These are phyloP conservation scores for Bos taurus DNA, from an alignment of 2,113 vertebrate species.

Conservation along the genomic window DNA sequence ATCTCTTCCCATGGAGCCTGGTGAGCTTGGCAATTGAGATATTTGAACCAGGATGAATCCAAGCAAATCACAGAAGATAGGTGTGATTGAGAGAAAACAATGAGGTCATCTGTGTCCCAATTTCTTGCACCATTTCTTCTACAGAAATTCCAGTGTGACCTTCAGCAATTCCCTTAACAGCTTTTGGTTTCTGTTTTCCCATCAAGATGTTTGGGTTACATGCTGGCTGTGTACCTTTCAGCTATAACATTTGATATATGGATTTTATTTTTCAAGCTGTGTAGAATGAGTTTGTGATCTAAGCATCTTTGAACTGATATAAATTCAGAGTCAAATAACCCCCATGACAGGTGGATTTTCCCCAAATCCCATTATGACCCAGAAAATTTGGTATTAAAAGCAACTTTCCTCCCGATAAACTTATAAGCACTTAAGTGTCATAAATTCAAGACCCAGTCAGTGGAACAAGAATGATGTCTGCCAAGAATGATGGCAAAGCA, in stretches of 20 bases:
- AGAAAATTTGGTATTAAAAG: constrained; percentile 33
- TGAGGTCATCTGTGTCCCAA: not conserved
- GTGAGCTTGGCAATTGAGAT: not conserved
- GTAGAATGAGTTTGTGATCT: constrained; percentile 46
- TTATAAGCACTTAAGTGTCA: not conserved
- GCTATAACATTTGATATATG: constrained; percentile 25
- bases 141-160: not conserved
- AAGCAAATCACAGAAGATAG: not conserved
- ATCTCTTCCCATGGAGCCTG: not conserved
- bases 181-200: not conserved
- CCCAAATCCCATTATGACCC: not conserved
- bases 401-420: constrained; percentile 8
- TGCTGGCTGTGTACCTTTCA: not conserved
- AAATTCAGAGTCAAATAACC: constrained; percentile 45
- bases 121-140: not conserved
- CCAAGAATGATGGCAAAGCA: not conserved
- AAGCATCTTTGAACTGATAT: not conserved
- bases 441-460: constrained; percentile 29
- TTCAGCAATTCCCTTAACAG: not conserved
- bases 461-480: not conserved
- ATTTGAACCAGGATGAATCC: not conserved
- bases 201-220: not conserved
- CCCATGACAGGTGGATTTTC: not conserved
- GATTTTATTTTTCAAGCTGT: not conserved
- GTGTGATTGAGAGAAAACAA: not conserved